Evolutionary conservation across 2,797 vertebrate species (phyloP), one percentile per base, ranked within the genome.

Genomic region (Nyctibius grandis): DNA sequence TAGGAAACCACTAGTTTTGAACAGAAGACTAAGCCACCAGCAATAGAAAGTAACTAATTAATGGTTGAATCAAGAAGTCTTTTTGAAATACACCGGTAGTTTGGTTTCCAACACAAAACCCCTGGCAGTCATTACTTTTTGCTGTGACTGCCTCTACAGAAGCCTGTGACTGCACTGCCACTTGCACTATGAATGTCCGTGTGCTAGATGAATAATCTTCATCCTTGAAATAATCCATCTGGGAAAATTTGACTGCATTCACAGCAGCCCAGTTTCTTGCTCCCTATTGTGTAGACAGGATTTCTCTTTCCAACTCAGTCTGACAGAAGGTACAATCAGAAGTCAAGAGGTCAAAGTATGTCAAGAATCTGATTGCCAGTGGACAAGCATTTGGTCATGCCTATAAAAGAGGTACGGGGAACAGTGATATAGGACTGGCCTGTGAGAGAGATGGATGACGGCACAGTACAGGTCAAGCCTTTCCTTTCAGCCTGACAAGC

Each of bases 351-450:
- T 34, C 68, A 19, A 75, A 89, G 29, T 12, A 78, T 16, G 60
- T 75, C 34, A 74, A 40, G 61, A 60, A 72, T 40, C 31, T 78
- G 72, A 64, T 0, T 45, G 69, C 34, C 77, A 53, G 33, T 21
- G 60, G 60, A 75, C 18, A 31, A 75, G 29, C 25, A n/a, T 23
- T 57, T 57, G 50, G 65, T 10, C 5, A 1, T 20, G 45, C 9
- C 78, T 83, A 1, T 14, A 53, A 26, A 67, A 61, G 61, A 83
- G 48, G 53, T 22, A 15, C 1, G 11, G 16, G 21, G 9, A 91
- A n/a, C 11, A 33, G 48, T 0, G 0, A 45, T 0, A 5, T 1
- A 72, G 85, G 26, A 64, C 9, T 7, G 48, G 40, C 40, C 68
- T 23, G 47, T 4, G 40, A 74, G 68, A 79, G 54, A 75, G 68